Conservation (phyloP, 2,113 vertebrate genomes). For the Xenopus borealis region DNA sequence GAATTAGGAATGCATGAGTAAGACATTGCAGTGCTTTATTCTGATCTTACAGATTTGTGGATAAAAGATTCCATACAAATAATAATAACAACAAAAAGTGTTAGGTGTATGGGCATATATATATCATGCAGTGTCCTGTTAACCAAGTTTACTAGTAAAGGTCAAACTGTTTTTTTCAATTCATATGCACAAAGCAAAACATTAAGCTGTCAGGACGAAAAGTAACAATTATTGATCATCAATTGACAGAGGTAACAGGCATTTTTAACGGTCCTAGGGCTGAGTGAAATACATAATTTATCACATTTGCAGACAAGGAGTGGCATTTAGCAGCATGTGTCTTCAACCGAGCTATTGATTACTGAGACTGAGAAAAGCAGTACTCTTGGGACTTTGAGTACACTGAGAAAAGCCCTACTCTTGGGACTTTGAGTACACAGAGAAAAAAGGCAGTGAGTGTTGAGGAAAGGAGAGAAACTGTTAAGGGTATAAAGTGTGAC, state of each 20-base stretch:
- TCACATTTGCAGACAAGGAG: slow-evolving; percentile 4
- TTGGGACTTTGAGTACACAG: slow-evolving; percentile 46
- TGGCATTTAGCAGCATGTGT: slow-evolving; percentile 40
- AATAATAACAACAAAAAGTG: no score
- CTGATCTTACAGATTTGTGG: no score
- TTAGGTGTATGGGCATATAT: no score
- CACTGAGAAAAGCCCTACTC: slow-evolving; percentile 40
- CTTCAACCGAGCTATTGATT: slow-evolving; percentile 32
- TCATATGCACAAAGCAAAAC: slow-evolving; percentile 31
- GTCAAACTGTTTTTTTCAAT: not conserved
- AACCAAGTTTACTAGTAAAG: not conserved
- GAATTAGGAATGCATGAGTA: no score
- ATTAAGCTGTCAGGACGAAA: slow-evolving; percentile 41
- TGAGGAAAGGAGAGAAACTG: slow-evolving; percentile 69
- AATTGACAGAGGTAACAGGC: slow-evolving; percentile 6
- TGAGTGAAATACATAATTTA: not conserved
- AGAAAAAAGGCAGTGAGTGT: slow-evolving; percentile 42
- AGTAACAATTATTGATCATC: slow-evolving; percentile 2
- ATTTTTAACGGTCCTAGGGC: slow-evolving; percentile 8
- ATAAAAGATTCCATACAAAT: no score
- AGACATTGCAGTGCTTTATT: no score
- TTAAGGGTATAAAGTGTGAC: slow-evolving; percentile 78
- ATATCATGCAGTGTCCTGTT: not conserved
- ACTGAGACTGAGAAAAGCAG: slow-evolving; percentile 34
- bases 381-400: slow-evolving; percentile 43